Evolutionary conservation across 2,113 vertebrate species (phyloP).

Genomic region (Albula goreensis): DNA sequence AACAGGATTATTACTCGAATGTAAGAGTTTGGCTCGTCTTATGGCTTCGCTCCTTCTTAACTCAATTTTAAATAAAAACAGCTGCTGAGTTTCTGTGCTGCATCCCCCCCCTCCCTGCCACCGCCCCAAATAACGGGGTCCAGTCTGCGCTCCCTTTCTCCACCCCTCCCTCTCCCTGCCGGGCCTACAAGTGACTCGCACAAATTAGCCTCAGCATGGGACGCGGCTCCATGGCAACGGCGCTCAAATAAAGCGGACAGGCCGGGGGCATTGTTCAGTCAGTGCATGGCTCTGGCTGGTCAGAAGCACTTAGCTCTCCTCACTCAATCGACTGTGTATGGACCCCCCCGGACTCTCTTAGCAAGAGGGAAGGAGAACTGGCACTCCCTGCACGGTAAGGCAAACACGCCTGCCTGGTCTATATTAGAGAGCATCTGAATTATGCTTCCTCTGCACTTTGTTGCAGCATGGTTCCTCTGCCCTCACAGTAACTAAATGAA

Average conservation of each 20-base stretch:
- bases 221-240: slow-evolving; percentile 69
- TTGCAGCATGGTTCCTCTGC: not conserved
- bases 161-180: not conserved
- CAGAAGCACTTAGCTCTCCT: not conserved
- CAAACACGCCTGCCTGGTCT: not conserved
- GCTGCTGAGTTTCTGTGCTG: not conserved
- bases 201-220: slow-evolving; percentile 75
- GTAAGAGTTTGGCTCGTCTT: not conserved
- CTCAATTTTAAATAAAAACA: slow-evolving; percentile 28
- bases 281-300: slow-evolving; percentile 13
- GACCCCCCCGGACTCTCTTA: slow-evolving; percentile 3
- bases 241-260: slow-evolving; percentile 45
- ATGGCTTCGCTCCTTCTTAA: not conserved
- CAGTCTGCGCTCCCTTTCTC: not conserved
- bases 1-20: not conserved
- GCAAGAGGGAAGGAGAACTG: not conserved
- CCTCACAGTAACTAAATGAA: not conserved
- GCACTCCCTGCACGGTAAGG: slow-evolving; percentile 10
- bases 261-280: slow-evolving; percentile 63
- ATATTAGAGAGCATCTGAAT: not conserved
- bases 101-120: not conserved
- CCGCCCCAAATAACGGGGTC: not conserved
- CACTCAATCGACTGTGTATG: not conserved
- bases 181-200: slow-evolving; percentile 60
- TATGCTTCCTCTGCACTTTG: not conserved